Percentiles rank a stretch among this genome's conserved stretches.
These are phyloP conservation scores for Percopsis omiscomaycus DNA, from an alignment of 2,797 vertebrate species.

Conservation along the genomic window DNA sequence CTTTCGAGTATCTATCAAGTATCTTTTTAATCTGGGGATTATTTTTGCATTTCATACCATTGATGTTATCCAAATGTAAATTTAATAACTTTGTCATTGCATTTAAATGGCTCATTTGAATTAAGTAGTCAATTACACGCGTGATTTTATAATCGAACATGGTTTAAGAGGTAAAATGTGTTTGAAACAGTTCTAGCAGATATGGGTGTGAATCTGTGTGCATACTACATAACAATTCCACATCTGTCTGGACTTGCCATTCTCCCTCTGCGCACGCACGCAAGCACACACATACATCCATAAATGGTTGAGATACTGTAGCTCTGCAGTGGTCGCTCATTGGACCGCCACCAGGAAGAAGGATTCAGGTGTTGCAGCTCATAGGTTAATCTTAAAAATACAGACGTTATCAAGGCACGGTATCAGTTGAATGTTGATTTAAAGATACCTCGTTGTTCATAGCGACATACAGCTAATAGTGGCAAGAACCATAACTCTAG, in stretches of 20 bases:
- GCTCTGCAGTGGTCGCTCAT: conserved; percentile 46
- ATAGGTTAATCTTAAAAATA: no score
- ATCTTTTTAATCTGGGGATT: background rate
- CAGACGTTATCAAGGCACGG: background rate
- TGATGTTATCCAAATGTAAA: background rate
- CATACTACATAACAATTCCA: conserved; percentile 33
- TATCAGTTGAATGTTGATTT: background rate
- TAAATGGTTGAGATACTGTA: conserved; percentile 66
- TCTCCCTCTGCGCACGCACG: conserved; percentile 25
- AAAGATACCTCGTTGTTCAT: no score
- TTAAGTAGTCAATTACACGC: background rate
- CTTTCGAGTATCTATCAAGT: background rate
- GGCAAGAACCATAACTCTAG: background rate
- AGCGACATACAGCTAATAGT: no score
- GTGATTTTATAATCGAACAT: background rate
- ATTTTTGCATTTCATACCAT: background rate
- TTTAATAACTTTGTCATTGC: background rate
- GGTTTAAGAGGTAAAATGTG: background rate
- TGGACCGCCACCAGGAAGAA: conserved; percentile 67
- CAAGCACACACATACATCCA: conserved; percentile 49
- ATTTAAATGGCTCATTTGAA: background rate
- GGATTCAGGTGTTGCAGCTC: background rate
- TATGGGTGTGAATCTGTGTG: conserved; percentile 37
- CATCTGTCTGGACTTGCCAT: conserved; percentile 72
- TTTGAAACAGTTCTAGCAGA: background rate